phyloP scores from a whole-genome alignment of 2,888 invertebrate genomes.

The Tridacna crocea region DNA sequence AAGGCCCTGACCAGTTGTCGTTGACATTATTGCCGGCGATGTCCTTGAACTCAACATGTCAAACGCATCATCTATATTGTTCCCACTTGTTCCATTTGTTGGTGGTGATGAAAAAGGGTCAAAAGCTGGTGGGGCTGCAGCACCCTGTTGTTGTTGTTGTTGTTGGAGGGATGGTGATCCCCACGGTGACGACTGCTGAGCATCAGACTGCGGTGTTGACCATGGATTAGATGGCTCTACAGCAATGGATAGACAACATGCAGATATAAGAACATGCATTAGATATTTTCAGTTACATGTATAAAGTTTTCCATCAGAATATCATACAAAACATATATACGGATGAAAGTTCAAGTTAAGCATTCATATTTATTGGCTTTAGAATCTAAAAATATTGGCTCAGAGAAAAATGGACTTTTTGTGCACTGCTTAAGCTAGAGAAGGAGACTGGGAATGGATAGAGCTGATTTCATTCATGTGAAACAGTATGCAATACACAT shows the following conservation, averaged over 20 bases:
- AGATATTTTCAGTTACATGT: neutral
- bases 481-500: too few species aligned
- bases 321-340: too few species aligned
- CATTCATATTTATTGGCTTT: too few species aligned
- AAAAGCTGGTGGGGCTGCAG: slow-evolving; percentile 49
- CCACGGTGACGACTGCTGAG: slow-evolving; percentile 50
- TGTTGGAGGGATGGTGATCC: slow-evolving; percentile 40
- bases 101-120: slow-evolving; percentile 55
- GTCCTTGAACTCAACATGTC: slow-evolving; percentile 78
- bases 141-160: slow-evolving; percentile 33
- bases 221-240: slow-evolving; percentile 62
- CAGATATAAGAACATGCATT: slow-evolving; percentile 7
- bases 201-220: slow-evolving; percentile 65
- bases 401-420: too few species aligned
- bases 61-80: slow-evolving; percentile 80
- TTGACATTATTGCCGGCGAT: slow-evolving; percentile 69
- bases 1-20: slow-evolving; percentile 58
- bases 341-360: too few species aligned
- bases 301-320: too few species aligned
- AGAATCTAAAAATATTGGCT: too few species aligned
- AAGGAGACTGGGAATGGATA: too few species aligned
- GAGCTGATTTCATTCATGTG: too few species aligned
- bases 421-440: too few species aligned
- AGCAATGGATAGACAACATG: slow-evolving; percentile 8
- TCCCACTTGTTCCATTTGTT: slow-evolving; percentile 67